A percentile compares a stretch with the other conserved stretches of the same genome.
These are phyloP conservation scores for Nibea albiflora DNA, from an alignment of 2,113 vertebrate species.

Conservation along the genomic window DNA sequence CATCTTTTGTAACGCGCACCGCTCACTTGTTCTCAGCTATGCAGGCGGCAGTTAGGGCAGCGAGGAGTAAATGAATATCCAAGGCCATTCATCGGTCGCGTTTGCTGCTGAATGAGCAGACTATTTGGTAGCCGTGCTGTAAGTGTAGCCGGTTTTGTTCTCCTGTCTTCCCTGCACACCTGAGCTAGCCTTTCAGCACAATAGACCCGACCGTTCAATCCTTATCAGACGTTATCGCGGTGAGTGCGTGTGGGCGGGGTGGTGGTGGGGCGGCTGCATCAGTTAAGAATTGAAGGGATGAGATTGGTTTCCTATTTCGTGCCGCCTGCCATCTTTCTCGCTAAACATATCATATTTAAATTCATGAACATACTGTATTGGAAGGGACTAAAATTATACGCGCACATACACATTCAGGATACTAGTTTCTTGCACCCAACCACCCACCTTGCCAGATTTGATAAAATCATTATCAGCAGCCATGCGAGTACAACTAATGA, in stretches of 20 bases:
- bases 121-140: background rate
- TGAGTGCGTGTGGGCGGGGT: constrained; percentile 16
- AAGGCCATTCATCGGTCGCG: background rate
- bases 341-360: constrained; percentile 60
- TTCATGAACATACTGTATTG: constrained; percentile 61
- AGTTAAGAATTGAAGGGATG: constrained; percentile 43
- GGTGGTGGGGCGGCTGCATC: constrained; percentile 41
- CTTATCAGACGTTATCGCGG: constrained; percentile 55
- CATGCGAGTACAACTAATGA: constrained; percentile 71
- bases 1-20: constrained; percentile 24
- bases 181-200: constrained; percentile 51
- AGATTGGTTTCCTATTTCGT: constrained; percentile 59
- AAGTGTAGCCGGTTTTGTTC: constrained; percentile 18
- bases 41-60: background rate
- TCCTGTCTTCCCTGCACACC: constrained; percentile 41
- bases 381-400: constrained; percentile 35
- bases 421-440: constrained; percentile 26
- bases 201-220: constrained; percentile 56
- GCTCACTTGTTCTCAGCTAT: constrained; percentile 17
- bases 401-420: constrained; percentile 27
- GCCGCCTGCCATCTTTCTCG: constrained; percentile 39
- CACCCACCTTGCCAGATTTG: constrained; percentile 72
- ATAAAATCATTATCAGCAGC: constrained; percentile 78
- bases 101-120: constrained; percentile 22
- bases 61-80: constrained; percentile 11